Percentiles rank a stretch among this genome's conserved stretches.
Evolutionary conservation across 2,888 invertebrate species (phyloP).

Genomic region (Acronicta leporina): DNA sequence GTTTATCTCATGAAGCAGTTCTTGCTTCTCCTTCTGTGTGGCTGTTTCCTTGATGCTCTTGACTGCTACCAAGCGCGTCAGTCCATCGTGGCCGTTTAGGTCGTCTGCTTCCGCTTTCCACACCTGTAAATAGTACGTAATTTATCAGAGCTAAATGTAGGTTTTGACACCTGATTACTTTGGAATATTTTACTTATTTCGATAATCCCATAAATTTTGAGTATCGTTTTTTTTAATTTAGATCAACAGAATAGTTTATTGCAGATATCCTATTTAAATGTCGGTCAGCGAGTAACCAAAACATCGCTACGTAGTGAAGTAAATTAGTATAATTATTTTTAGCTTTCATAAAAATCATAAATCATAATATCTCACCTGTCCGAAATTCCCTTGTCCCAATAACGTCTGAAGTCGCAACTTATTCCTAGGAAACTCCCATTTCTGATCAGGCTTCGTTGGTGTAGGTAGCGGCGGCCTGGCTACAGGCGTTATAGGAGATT

Average conservation of each 20-base stretch:
- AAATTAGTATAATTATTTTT: no score
- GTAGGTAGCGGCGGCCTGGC: constrained; percentile 88
- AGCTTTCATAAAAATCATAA: no score
- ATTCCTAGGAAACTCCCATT: constrained; percentile 94
- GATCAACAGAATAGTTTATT: no score
- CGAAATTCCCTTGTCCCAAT: constrained; percentile 95
- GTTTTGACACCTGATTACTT: background rate
- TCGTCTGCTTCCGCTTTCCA: constrained; percentile 96
- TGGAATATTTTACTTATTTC: no score
- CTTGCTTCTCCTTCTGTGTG: constrained; percentile 93
- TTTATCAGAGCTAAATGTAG: background rate
- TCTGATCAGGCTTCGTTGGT: constrained; percentile 88
- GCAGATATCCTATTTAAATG: no score
- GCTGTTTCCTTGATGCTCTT: constrained; percentile 95
- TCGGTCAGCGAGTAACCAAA: no score
- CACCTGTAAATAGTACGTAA: constrained; percentile 82
- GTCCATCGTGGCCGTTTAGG: constrained; percentile 92
- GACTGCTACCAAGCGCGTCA: constrained; percentile 95
- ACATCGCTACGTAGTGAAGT: no score
- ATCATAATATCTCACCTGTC: constrained; percentile 87
- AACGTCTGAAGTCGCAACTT: constrained; percentile 93
- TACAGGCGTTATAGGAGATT: constrained; percentile 86
- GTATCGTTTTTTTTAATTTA: no score
- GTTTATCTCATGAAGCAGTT: constrained; percentile 91
- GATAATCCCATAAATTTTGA: no score